Evolutionary conservation across 1,140 invertebrate species (phyloP).

Genomic region (Sweltsa coloradensis): DNA sequence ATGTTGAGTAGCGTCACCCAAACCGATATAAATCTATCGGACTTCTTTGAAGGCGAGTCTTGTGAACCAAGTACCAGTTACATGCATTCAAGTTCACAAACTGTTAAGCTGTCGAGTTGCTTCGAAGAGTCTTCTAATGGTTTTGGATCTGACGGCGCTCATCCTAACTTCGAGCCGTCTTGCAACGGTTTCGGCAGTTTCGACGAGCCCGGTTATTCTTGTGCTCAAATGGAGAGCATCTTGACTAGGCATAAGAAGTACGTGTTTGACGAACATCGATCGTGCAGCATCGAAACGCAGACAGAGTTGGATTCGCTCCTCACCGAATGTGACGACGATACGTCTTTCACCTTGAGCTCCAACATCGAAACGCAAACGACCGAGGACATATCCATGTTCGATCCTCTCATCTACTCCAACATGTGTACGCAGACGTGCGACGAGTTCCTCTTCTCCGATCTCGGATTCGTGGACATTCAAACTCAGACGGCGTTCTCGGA

Average conservation of each 20-base stretch:
- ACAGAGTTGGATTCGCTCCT: constrained; percentile 31
- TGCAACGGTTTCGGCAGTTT: constrained; percentile 24
- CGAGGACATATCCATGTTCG: constrained; percentile 24
- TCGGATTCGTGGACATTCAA: constrained; percentile 42
- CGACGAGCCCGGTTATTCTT: constrained; percentile 23
- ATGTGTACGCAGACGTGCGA: constrained; percentile 47
- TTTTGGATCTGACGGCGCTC: constrained; percentile 11
- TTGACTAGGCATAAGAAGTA: constrained; percentile 17
- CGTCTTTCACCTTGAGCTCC: constrained; percentile 28
- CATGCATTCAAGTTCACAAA: constrained; percentile 19
- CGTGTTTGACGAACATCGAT: constrained; percentile 27
- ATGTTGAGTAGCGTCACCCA: constrained; percentile 24
- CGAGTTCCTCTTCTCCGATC: constrained; percentile 36
- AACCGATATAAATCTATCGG: constrained; percentile 25
- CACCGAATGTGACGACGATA: constrained; percentile 5
- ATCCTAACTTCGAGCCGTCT: constrained; percentile 16
- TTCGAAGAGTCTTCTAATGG: constrained; percentile 17
- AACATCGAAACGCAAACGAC: constrained; percentile 38
- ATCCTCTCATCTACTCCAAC: constrained; percentile 37
- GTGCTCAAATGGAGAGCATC: constrained; percentile 4
- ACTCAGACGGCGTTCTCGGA: constrained; percentile 42
- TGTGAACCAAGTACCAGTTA: constrained; percentile 8
- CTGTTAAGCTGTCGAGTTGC: constrained; percentile 18
- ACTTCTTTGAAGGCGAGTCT: constrained; percentile 11
- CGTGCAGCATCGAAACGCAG: constrained; percentile 42